Percentiles rank a stretch among this genome's conserved stretches.
These are phyloP conservation scores for Andrena praecox DNA, from an alignment of 2,888 invertebrate genomes.

Conservation along the genomic window DNA sequence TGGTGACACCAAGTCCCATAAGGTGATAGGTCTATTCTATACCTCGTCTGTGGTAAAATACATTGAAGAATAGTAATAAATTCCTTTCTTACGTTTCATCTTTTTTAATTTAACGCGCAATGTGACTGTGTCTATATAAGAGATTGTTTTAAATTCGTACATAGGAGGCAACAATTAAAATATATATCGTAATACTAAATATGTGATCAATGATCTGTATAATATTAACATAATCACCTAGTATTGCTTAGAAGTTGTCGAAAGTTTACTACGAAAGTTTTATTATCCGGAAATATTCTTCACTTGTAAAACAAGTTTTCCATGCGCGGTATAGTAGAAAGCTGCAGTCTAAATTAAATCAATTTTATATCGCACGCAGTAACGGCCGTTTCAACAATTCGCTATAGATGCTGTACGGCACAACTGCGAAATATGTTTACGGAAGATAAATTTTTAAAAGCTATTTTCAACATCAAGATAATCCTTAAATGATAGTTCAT, in stretches of 20 bases:
- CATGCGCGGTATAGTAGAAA: too few species aligned
- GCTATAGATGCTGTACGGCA: background rate
- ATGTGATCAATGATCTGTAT: background rate
- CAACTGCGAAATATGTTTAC: background rate
- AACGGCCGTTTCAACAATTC: too few species aligned
- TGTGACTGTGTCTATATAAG: too few species aligned
- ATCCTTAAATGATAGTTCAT: background rate
- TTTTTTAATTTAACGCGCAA: too few species aligned
- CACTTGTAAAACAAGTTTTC: too few species aligned
- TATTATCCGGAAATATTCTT: background rate
- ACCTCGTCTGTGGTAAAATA: too few species aligned
- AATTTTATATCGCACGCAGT: too few species aligned
- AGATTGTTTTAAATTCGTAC: background rate
- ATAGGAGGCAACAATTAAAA: background rate
- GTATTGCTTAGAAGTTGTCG: background rate
- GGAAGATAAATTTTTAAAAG: background rate
- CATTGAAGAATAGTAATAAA: constrained; percentile 10
- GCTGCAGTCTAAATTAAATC: too few species aligned
- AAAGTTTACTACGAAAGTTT: too few species aligned
- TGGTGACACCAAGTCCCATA: too few species aligned
- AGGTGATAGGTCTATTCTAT: too few species aligned
- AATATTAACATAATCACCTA: background rate
- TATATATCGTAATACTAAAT: background rate
- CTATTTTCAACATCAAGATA: background rate
- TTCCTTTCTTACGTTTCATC: background rate